These are phyloP conservation scores for Megaceryle alcyon DNA, from an alignment of 2,797 vertebrate genomes.

Conservation along the genomic window DNA sequence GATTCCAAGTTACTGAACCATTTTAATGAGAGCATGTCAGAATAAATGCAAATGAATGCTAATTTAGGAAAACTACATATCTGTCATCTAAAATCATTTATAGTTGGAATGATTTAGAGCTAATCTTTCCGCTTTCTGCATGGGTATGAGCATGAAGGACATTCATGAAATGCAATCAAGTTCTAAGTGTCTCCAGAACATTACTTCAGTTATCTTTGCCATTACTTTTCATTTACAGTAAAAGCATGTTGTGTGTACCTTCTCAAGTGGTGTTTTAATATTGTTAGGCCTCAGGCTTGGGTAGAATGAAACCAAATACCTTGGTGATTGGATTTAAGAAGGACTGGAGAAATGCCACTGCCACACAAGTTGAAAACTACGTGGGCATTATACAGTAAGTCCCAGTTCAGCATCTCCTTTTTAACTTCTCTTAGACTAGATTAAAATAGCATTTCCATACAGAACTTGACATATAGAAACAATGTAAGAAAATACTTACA, in stretches of 20 bases:
- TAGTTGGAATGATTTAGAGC: constrained; percentile 77
- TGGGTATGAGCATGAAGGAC: constrained; percentile 76
- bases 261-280: constrained; percentile 67
- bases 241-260: constrained; percentile 20
- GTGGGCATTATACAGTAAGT: constrained; percentile 96
- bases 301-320: constrained; percentile 94
- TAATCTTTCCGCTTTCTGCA: constrained; percentile 78
- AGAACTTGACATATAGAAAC: not conserved
- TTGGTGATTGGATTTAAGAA: constrained; percentile 94
- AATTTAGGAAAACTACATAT: constrained; percentile 80
- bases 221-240: constrained; percentile 71
- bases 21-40: constrained; percentile 81
- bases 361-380: constrained; percentile 85
- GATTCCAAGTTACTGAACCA: constrained; percentile 81
- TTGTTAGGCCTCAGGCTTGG: constrained; percentile 90
- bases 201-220: constrained; percentile 66
- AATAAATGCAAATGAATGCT: constrained; percentile 83
- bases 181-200: constrained; percentile 72
- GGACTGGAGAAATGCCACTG: constrained; percentile 86
- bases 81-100: constrained; percentile 79
- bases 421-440: not conserved
- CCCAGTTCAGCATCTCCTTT: constrained; percentile 1
- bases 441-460: not conserved
- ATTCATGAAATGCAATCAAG: constrained; percentile 70
- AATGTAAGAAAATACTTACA: not conserved